Evolutionary conservation across 2,888 invertebrate genomes (phyloP), one percentile per base, ranked within the genome.

Genomic region (Asteroscopus sphinx): DNA sequence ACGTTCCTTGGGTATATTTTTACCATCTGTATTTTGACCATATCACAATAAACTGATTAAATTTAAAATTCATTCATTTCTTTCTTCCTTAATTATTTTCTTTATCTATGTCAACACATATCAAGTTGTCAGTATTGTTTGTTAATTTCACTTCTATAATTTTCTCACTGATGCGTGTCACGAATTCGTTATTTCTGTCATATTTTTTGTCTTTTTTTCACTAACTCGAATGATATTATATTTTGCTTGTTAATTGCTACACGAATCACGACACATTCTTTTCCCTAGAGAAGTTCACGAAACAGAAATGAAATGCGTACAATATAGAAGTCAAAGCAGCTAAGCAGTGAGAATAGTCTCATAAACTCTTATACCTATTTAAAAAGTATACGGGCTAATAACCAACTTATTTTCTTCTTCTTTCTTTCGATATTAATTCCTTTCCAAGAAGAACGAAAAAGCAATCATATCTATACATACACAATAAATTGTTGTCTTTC

Each of bases 401-500:
- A 48, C 7, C 6, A 46, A 2, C 30, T 7, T n/a, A n/a, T n/a
- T n/a, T n/a, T n/a, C n/a, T n/a, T n/a, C n/a, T n/a, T n/a, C 11
- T 39, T 30, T 40, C 44, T 37, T 53, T 40, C 41, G 17, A 15
- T 52, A 33, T 25, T 15, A 40, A 61, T 26, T 0, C 2, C 17
- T 51, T 13, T 47, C 25, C 45, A 25, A 55, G 16, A 52, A 44
- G 3, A 1, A 9, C 39, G 11, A 40, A 45, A 41, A 41, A 36
- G 35, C 54, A 74, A 53, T 58, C 25, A 37, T 32, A 42, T 32
- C 28, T 41, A 8, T 25, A 48, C 48, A 53, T 42, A 36, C 30
- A 56, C 37, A 63, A 48, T 60, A 70, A 61, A 74, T 63, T 51
- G 45, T 53, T 56, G 49, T 54, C 56, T 62, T 42, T 45, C 57